These are phyloP conservation scores for Lacerta agilis DNA, from an alignment of 2,797 vertebrate species.

Conservation along the genomic window DNA sequence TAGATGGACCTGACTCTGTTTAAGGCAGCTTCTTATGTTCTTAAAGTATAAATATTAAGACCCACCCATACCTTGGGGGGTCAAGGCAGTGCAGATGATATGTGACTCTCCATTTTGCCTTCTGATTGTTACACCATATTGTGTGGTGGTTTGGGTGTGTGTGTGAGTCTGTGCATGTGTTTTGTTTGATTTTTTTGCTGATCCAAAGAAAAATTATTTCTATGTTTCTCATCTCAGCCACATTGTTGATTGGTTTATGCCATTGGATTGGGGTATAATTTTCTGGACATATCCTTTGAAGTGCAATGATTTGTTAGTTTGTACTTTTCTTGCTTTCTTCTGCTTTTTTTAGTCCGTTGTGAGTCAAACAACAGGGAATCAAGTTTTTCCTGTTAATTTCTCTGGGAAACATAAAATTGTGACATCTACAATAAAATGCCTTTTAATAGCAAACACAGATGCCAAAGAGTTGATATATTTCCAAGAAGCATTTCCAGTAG, in stretches of 20 bases:
- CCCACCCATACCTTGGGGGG: background rate
- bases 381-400: background rate
- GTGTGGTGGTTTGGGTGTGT: background rate
- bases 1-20: no score
- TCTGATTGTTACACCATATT: background rate
- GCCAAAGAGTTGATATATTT: background rate
- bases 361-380: background rate
- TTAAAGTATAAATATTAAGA: background rate
- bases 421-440: slow-evolving; percentile 16
- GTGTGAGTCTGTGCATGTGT: background rate
- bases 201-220: background rate
- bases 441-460: slow-evolving; percentile 17
- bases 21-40: background rate
- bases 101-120: background rate
- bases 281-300: background rate
- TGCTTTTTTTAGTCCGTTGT: slow-evolving; percentile 4
- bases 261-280: background rate
- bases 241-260: slow-evolving; percentile 13
- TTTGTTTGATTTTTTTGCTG: background rate
- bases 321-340: slow-evolving; percentile 13
- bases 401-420: background rate
- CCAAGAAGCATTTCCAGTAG: background rate
- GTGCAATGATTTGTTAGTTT: slow-evolving; percentile 16
- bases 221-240: background rate
- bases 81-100: background rate